These are phyloP conservation scores for Anolis apletophallus DNA, from an alignment of 2,797 vertebrate species.

Conservation along the genomic window DNA sequence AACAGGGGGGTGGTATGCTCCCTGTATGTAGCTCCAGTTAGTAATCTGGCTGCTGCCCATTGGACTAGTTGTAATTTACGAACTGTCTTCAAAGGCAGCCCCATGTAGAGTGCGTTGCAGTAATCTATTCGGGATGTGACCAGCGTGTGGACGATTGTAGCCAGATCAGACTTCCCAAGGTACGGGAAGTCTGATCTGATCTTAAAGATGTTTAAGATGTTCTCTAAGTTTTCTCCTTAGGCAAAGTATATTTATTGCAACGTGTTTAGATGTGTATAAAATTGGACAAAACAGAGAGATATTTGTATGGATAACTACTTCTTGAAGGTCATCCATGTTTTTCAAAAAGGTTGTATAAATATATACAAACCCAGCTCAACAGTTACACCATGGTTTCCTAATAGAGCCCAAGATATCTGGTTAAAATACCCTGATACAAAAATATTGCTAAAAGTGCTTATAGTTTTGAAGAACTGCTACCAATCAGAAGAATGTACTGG, in stretches of 20 bases:
- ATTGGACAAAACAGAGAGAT: not conserved
- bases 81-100: no score
- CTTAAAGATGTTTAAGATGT: not conserved
- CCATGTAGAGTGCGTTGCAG: no score
- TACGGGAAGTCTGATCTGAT: no score
- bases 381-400: not conserved
- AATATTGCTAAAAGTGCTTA: no score
- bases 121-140: no score
- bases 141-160: no score
- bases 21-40: no score
- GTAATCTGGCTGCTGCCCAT: no score
- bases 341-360: not conserved
- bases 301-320: not conserved
- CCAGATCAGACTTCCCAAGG: no score
- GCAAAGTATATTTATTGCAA: not conserved
- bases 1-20: no score
- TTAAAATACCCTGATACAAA: not conserved
- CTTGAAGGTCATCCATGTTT: not conserved
- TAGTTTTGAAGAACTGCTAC: not conserved
- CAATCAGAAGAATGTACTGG: not conserved
- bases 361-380: not conserved
- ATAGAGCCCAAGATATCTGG: not conserved
- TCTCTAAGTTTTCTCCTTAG: not conserved
- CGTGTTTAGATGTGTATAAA: not conserved
- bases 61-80: no score